Base-by-base conservation (phyloP, 2,888 invertebrate genomes). In the Eugnorisma glareosa region DNA sequence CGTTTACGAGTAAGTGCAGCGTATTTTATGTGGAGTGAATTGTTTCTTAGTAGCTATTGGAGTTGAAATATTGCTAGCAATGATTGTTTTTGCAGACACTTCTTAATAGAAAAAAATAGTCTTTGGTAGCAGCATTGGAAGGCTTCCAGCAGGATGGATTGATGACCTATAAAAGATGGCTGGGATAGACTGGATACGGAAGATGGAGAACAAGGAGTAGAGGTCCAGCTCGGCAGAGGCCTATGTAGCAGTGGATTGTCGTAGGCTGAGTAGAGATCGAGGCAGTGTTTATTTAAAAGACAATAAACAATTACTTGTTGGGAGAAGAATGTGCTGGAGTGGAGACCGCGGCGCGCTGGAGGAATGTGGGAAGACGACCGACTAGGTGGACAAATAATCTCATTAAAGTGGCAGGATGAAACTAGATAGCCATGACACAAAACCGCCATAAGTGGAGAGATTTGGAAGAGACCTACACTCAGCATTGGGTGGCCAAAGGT, bases 1-100 rank as follows among this genome's bases (percentile, higher is more conserved):
- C 37, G n/a, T 18, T 73, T 43, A 57, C 31, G 31, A 51, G 40
- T 71, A 35, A 10, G 7, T 35, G 13, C n/a, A n/a, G n/a, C n/a
- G n/a, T 59, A 76, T 45, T 64, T 37, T 48, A 48, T 59, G 31
- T 31, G 11, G 24, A 48, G 8, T 45, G 18, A 72, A 64, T 64
- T 64, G 54, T 73, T 64, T 57, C 35, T 51, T 63, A 63, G 2
- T 13, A 18, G 48, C 3, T 63, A 71, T 45, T 64, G 1, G 4
- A 13, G 7, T 35, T 45, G 11, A 18, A 71, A 31, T 43, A 70
- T 31, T 70, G 28, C 13, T 28, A 13, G n/a, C 11, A 24, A 48
- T 21, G 21, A 48, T 48, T 48, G 8, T 45, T 48, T 11, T 54
- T n/a, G n/a, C 11, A 0, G n/a, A 1, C 54, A n/a, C n/a, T 54